Percentiles rank a stretch among this genome's conserved stretches.
Evolutionary conservation across 2,797 vertebrate genomes (phyloP).

Genomic region (Schizothorax lantsangensis): DNA sequence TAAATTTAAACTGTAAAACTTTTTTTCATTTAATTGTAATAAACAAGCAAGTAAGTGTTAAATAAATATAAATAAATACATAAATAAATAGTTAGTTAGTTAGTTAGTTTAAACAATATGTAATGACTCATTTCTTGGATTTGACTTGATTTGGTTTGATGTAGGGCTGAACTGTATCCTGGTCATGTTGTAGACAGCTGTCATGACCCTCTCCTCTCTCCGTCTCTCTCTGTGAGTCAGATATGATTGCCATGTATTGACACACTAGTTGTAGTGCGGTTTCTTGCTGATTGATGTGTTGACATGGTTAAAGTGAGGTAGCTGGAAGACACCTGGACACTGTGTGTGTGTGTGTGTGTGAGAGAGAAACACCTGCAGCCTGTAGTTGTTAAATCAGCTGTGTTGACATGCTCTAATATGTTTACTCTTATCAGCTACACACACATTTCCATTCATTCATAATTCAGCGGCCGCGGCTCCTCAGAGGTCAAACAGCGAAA

Average conservation of each 20-base stretch:
- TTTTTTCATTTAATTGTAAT: background rate
- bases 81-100: no score
- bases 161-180: background rate
- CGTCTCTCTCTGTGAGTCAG: background rate
- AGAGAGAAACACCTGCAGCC: background rate
- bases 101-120: no score
- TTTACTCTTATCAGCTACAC: conserved; percentile 33
- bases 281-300: background rate
- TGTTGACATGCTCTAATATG: conserved; percentile 18
- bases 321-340: conserved; percentile 16
- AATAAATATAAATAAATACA: background rate
- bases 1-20: no score
- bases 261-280: background rate
- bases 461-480: background rate
- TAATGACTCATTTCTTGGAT: background rate
- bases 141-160: background rate
- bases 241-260: conserved; percentile 21
- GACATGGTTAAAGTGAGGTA: conserved; percentile 11
- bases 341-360: background rate
- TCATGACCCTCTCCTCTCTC: background rate
- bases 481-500: conserved; percentile 1
- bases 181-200: background rate
- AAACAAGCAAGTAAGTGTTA: background rate
- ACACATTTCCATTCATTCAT: conserved; percentile 28
- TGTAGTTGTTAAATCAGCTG: conserved; percentile 18